Conservation (phyloP, 1,140 invertebrate genomes). For the Lepeophtheirus salmonis region DNA sequence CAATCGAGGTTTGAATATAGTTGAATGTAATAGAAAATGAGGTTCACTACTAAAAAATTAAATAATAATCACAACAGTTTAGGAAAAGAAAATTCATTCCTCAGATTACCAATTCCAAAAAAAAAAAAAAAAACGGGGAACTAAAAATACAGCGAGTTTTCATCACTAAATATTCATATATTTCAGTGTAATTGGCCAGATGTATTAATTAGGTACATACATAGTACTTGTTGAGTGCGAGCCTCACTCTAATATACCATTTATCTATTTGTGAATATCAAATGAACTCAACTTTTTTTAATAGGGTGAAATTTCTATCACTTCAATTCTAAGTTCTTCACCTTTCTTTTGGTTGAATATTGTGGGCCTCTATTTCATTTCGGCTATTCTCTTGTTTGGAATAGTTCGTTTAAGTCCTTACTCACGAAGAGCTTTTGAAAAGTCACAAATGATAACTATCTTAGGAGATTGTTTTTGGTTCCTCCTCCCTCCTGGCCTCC, state of each 20-base stretch:
- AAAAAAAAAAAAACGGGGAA: too few species aligned
- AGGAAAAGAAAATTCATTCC: too few species aligned
- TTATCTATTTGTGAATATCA: neutral
- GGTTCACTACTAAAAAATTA: too few species aligned
- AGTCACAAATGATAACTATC: neutral
- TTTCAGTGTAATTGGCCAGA: neutral
- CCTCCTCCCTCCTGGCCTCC: neutral
- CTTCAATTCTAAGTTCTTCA: neutral
- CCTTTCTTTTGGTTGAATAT: neutral
- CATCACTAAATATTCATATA: too few species aligned
- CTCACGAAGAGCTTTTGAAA: neutral
- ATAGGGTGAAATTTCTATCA: neutral
- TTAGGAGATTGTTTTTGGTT: neutral
- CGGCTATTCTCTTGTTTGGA: neutral
- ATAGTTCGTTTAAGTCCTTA: neutral
- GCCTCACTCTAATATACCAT: neutral
- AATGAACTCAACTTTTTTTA: neutral
- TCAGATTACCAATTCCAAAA: too few species aligned
- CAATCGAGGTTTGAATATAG: too few species aligned
- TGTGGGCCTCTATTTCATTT: neutral
- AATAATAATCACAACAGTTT: too few species aligned
- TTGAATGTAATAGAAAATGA: too few species aligned
- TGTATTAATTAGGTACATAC: neutral
- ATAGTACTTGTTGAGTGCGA: neutral
- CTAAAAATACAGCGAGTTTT: too few species aligned